Evolutionary conservation across 1,140 invertebrate genomes (phyloP), one percentile per base, ranked within the genome.

Genomic region (Tetraneura akinire): DNA sequence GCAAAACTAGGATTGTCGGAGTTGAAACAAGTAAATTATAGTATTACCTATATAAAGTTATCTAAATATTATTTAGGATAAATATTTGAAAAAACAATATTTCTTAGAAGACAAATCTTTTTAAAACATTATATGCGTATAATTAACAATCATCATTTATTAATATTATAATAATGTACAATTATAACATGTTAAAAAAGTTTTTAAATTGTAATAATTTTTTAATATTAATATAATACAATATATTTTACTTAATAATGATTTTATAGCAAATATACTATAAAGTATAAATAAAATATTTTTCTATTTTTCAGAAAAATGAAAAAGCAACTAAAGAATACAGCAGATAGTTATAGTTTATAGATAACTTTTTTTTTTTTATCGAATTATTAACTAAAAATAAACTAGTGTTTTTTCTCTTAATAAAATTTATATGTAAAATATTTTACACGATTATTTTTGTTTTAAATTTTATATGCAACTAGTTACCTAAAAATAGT

Each of bases 1-100:
- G 91, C 90, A 6, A 90, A 88, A 85, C 88, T 87, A 42, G 90
- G 91, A 32, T 84, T 91, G 4, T 88, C 66, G 16, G 47, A 23
- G 3, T 57, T 80, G 10, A 80, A 80, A 57, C 49, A 80, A 45
- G 80, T 80, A 3, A 60, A 11, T 32, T 57, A n/a, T 74, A 49
- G 18, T 51, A 49, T 21, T 66, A 23, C 14, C 26, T 18, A 1
- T 26, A n/a, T 45, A 1, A 4, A 37, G 32, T n/a, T n/a, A n/a
- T n/a, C n/a, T n/a, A n/a, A n/a, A n/a, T n/a, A n/a, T n/a, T n/a
- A n/a, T n/a, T n/a, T n/a, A n/a, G n/a, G n/a, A n/a, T n/a, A n/a
- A n/a, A n/a, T n/a, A n/a, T n/a, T n/a, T n/a, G n/a, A n/a, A n/a
- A n/a, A n/a, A n/a, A n/a, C n/a, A n/a, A n/a, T n/a, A n/a, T n/a